Evolutionary conservation across 2,797 vertebrate species (phyloP).

Genomic region (Poecilia gillii): DNA sequence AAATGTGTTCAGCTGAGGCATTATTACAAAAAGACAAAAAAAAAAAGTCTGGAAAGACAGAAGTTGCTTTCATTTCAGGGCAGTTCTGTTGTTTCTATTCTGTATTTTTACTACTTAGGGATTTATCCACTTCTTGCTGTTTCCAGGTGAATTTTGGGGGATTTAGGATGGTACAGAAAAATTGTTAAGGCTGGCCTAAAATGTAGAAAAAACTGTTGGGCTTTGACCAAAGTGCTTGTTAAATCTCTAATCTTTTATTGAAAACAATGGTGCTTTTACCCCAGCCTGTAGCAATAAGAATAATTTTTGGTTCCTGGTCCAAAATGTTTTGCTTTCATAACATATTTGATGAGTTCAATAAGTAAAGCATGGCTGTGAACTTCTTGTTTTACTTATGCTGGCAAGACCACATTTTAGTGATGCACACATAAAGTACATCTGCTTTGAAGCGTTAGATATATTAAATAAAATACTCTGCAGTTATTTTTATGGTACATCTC

Average conservation of each 20-base stretch:
- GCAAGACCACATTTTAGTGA: constrained; percentile 1
- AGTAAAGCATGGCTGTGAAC: background rate
- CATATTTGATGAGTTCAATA: background rate
- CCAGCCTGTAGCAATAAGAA: background rate
- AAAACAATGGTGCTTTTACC: background rate
- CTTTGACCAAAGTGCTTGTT: background rate
- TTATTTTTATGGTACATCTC: constrained; percentile 7
- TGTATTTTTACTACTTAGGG: background rate
- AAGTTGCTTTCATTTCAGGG: background rate
- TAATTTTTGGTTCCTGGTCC: background rate
- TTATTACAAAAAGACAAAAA: background rate
- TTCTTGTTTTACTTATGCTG: background rate
- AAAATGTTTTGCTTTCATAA: background rate
- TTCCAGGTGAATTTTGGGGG: background rate
- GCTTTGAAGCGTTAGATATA: background rate
- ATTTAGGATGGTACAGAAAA: background rate
- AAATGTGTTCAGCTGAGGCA: background rate
- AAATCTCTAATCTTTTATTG: background rate
- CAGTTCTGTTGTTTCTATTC: background rate
- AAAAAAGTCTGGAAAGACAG: background rate
- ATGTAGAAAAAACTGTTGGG: no score
- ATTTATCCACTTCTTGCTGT: background rate
- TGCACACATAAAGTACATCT: background rate
- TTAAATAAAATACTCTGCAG: constrained; percentile 9
- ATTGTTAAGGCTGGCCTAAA: background rate